phyloP scores from a whole-genome alignment of 2,888 invertebrate species.

The Ornithoptera alexandrae region DNA sequence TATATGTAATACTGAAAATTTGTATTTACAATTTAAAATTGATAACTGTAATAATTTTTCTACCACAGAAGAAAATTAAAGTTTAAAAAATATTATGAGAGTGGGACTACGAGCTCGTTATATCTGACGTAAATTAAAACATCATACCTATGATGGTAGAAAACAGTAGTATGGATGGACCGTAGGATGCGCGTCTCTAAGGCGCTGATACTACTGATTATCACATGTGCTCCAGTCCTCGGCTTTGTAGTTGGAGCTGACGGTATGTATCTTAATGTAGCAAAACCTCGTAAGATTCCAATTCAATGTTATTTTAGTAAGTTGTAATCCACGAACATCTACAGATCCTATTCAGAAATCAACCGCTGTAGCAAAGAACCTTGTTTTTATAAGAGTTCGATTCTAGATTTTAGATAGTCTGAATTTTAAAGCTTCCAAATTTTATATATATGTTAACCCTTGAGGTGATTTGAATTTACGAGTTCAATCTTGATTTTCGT shows the following conservation, averaged over 20 bases:
- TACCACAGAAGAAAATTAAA: not conserved
- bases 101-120: not conserved
- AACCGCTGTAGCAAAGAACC: not conserved
- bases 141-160: constrained; percentile 10
- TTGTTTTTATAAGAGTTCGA: not conserved
- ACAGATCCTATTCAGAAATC: not conserved
- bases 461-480: not conserved
- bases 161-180: constrained; percentile 71
- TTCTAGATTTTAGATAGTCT: no score
- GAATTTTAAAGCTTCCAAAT: not conserved
- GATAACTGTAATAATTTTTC: not conserved
- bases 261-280: constrained; percentile 46
- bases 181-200: constrained; percentile 73
- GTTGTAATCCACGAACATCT: not conserved
- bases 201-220: constrained; percentile 64
- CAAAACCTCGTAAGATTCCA: not conserved
- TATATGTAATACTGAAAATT: not conserved
- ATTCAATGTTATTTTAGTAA: not conserved
- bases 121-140: not conserved
- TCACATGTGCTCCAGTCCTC: constrained; percentile 52
- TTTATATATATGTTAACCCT: not conserved
- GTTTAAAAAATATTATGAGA: not conserved
- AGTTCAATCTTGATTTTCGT: not conserved
- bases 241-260: constrained; percentile 70
- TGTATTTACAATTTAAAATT: not conserved